phyloP scores from a whole-genome alignment of 2,113 vertebrate species.

The Neodon shergylaensis region DNA sequence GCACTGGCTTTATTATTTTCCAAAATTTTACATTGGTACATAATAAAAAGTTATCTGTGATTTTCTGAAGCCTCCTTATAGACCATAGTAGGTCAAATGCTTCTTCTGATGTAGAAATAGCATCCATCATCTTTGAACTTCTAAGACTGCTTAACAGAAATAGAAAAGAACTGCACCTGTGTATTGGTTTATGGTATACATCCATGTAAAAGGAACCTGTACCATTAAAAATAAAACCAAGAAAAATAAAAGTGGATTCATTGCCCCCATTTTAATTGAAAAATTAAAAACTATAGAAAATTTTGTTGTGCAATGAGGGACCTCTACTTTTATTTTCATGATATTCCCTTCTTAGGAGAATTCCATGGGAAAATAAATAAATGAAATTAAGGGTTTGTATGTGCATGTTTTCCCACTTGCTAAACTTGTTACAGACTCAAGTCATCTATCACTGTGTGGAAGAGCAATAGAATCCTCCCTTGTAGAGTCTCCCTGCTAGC shows the following conservation, averaged over 20 bases:
- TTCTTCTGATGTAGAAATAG: not conserved
- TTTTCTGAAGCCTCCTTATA: not conserved
- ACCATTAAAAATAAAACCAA: not conserved
- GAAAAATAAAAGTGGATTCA: not conserved
- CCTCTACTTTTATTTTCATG: not conserved
- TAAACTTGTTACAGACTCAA: constrained; percentile 56
- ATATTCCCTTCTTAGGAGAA: not conserved
- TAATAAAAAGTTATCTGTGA: not conserved
- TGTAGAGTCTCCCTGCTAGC: constrained; percentile 23
- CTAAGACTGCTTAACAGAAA: not conserved
- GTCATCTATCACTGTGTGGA: constrained; percentile 53
- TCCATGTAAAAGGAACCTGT: not conserved
- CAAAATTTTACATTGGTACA: not conserved
- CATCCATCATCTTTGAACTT: constrained; percentile 6
- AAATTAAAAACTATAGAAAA: not conserved
- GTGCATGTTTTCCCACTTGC: not conserved
- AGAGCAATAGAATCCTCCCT: constrained; percentile 19
- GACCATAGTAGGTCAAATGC: not conserved
- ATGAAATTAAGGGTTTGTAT: not conserved
- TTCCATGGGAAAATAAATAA: constrained; percentile 46
- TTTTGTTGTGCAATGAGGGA: not conserved
- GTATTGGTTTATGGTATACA: not conserved
- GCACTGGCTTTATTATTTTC: not conserved
- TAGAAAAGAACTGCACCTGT: not conserved
- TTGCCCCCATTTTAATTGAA: not conserved